These are phyloP conservation scores for Tinamus guttatus DNA, from an alignment of 2,113 vertebrate species.

Conservation along the genomic window DNA sequence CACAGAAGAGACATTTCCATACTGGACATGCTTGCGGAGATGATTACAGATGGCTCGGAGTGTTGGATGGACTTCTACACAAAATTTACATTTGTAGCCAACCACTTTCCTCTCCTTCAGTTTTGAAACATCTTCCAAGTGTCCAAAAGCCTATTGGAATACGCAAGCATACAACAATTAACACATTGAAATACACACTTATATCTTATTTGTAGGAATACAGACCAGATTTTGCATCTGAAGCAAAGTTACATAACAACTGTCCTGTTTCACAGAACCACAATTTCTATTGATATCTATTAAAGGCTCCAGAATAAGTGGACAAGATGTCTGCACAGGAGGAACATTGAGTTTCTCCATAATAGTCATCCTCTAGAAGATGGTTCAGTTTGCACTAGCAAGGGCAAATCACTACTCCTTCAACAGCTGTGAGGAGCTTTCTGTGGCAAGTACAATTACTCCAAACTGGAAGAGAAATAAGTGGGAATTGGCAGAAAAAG, in stretches of 20 bases:
- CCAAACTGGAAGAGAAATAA: not conserved
- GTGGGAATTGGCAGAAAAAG: not conserved
- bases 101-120: conserved; percentile 86
- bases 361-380: not conserved
- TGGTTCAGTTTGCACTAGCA: not conserved
- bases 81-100: conserved; percentile 98
- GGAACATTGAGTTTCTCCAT: not conserved
- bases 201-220: not conserved
- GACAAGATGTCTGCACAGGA: not conserved
- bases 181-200: not conserved
- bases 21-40: conserved; percentile 96
- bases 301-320: not conserved
- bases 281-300: not conserved
- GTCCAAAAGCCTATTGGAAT: conserved; percentile 82
- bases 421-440: not conserved
- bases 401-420: not conserved
- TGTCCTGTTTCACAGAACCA: not conserved
- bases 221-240: not conserved
- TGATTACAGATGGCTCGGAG: conserved; percentile 98
- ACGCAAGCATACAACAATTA: conserved; percentile 49
- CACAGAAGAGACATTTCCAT: conserved; percentile 89
- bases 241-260: not conserved
- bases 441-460: not conserved
- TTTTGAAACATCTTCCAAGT: conserved; percentile 82
- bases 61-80: conserved; percentile 94